Conservation (phyloP, 35 echinoderm and acorn worm genomes). For the Amphiura filiformis region DNA sequence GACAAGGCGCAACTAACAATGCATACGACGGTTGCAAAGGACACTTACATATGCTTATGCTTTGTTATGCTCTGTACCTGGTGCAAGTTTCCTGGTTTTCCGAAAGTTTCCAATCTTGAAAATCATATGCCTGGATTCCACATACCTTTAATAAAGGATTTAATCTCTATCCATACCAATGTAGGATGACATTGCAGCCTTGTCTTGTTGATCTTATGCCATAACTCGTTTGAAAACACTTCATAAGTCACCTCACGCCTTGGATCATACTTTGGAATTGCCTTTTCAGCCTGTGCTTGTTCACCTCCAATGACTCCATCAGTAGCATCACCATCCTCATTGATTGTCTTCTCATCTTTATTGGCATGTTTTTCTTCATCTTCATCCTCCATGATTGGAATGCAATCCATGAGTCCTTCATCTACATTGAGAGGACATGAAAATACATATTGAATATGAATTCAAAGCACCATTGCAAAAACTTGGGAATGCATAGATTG, state of each 20-base stretch:
- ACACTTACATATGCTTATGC: too few relatives aligned
- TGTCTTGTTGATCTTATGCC: slow-evolving; percentile 42
- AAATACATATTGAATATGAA: too few relatives aligned
- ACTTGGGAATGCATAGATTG: too few relatives aligned
- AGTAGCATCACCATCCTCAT: slow-evolving; percentile 14
- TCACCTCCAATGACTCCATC: neutral
- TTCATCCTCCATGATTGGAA: slow-evolving; percentile 25
- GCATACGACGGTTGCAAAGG: too few relatives aligned
- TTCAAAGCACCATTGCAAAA: too few relatives aligned
- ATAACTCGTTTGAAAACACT: slow-evolving; percentile 38
- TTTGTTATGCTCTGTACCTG: too few relatives aligned
- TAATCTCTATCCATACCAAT: slow-evolving; percentile 58
- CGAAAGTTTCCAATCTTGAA: too few relatives aligned
- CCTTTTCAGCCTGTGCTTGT: neutral
- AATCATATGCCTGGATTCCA: neutral
- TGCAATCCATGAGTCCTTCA: neutral
- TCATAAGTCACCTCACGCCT: slow-evolving; percentile 49
- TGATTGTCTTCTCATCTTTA: neutral
- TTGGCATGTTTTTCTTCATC: neutral
- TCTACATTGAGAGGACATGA: neutral
- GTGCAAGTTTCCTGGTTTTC: too few relatives aligned
- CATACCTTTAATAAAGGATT: slow-evolving; percentile 50
- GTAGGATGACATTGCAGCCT: slow-evolving; percentile 38
- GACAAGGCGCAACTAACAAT: too few relatives aligned
- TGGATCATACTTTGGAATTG: slow-evolving; percentile 2